Evolutionary conservation across 2,797 vertebrate genomes (phyloP).

Genomic region (Ataeniobius toweri): DNA sequence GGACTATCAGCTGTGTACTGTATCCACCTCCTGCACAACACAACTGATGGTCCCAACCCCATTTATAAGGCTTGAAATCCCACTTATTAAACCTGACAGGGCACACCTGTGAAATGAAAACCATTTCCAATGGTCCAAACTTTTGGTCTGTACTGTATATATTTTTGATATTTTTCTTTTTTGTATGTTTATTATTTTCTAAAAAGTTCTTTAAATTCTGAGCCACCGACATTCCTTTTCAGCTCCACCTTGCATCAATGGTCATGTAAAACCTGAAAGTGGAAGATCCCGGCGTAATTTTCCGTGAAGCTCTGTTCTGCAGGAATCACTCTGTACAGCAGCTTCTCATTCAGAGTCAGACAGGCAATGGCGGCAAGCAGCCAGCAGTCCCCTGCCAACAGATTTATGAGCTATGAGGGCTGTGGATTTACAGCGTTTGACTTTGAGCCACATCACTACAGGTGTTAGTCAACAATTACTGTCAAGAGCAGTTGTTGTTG

Average conservation of each 20-base stretch:
- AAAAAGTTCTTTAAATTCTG: no score
- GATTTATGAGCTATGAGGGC: constrained; percentile 28
- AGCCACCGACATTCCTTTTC: neutral
- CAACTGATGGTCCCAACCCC: no score
- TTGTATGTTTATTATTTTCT: no score
- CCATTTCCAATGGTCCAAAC: no score
- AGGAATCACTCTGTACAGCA: constrained; percentile 90
- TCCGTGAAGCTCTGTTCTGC: constrained; percentile 85
- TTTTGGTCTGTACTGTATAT: no score
- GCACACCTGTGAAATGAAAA: no score
- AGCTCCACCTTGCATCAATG: neutral
- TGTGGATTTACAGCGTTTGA: neutral
- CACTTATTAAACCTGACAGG: no score
- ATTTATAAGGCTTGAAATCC: no score
- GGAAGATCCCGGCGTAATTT: constrained; percentile 94
- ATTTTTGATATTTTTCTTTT: no score
- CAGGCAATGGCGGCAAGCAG: constrained; percentile 94
- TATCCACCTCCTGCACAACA: no score
- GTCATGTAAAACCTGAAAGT: constrained; percentile 81
- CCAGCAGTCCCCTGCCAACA: constrained; percentile 87
- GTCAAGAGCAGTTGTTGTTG: neutral
- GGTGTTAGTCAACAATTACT: neutral
- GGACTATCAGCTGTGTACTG: no score
- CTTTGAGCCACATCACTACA: constrained; percentile 8
- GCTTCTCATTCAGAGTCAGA: constrained; percentile 87